Evolutionary conservation across 1,140 invertebrate species (phyloP).

Genomic region (Agrilus planipennis): DNA sequence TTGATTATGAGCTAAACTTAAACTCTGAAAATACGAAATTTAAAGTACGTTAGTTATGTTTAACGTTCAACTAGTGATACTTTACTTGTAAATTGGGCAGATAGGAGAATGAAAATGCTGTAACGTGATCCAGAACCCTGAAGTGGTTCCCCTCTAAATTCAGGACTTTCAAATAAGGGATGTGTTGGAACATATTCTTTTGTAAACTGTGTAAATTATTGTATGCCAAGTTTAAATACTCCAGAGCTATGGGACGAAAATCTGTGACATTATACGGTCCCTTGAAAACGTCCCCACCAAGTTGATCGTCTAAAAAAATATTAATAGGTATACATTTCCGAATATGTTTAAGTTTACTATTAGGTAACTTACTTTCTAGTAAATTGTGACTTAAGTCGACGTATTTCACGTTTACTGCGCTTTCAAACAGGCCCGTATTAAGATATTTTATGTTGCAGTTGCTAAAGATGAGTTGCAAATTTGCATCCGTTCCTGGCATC

Average conservation of each 20-base stretch:
- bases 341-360: too few relatives aligned
- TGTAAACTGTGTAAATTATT: constrained; percentile 56
- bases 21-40: constrained; percentile 32
- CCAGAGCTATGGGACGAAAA: constrained; percentile 51
- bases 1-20: constrained; percentile 46
- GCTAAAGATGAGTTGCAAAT: constrained; percentile 30
- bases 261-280: constrained; percentile 41
- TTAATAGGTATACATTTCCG: not conserved
- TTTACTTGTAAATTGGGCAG: not conserved
- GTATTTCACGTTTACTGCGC: constrained; percentile 48
- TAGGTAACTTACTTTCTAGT: constrained; percentile 41
- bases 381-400: constrained; percentile 61
- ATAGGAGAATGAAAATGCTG: constrained; percentile 15
- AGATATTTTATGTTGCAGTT: constrained; percentile 45
- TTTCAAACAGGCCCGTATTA: constrained; percentile 47
- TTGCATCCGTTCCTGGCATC: constrained; percentile 31
- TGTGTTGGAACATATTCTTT: constrained; percentile 57
- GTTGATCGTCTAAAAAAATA: constrained; percentile 40
- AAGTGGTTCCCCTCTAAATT: constrained; percentile 59
- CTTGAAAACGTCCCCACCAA: constrained; percentile 44
- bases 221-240: constrained; percentile 49
- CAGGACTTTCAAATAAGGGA: constrained; percentile 48
- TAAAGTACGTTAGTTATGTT: constrained; percentile 6
- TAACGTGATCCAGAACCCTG: constrained; percentile 45
- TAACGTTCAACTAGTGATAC: too few relatives aligned